Evolutionary conservation across 1,140 invertebrate genomes (phyloP).

Genomic region (Mylabris phalerata): DNA sequence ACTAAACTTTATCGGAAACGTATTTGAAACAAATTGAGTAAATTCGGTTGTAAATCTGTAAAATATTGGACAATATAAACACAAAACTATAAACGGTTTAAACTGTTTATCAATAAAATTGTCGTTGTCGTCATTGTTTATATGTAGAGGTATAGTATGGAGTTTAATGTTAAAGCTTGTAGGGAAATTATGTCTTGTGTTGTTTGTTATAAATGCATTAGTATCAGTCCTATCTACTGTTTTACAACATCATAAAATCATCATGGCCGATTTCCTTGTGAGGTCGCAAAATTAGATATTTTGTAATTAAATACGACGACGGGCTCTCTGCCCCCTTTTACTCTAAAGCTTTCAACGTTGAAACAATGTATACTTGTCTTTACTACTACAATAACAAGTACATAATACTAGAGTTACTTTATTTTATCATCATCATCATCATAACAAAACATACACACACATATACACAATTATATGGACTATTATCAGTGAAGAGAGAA

Average conservation of each 20-base stretch:
- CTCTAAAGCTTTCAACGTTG: slow-evolving; percentile 8
- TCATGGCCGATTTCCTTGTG: slow-evolving; percentile 6
- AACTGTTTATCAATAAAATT: not conserved
- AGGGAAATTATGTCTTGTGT: not conserved
- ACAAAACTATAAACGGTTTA: not conserved
- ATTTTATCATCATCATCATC: too few relatives aligned
- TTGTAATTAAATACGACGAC: slow-evolving; percentile 4
- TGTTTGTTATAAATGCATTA: slow-evolving; percentile 7
- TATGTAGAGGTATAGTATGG: too few relatives aligned
- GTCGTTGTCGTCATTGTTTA: not conserved
- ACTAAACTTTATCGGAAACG: not conserved
- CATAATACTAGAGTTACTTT: too few relatives aligned
- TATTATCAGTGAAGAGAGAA: slow-evolving; percentile 5
- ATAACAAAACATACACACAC: too few relatives aligned
- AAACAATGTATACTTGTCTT: slow-evolving; percentile 14
- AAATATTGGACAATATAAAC: not conserved
- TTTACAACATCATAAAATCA: slow-evolving; percentile 9
- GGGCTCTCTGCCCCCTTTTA: not conserved
- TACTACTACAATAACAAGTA: not conserved
- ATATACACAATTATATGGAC: too few relatives aligned
- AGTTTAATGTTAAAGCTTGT: too few relatives aligned
- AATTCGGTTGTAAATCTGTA: not conserved
- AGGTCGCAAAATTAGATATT: slow-evolving; percentile 4
- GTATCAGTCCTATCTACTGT: not conserved
- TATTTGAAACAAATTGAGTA: not conserved